Evolutionary conservation across 30 jellyfish, hydroid and myxozoan genomes (phyloP).

Genomic region (Turritopsis dohrnii): DNA sequence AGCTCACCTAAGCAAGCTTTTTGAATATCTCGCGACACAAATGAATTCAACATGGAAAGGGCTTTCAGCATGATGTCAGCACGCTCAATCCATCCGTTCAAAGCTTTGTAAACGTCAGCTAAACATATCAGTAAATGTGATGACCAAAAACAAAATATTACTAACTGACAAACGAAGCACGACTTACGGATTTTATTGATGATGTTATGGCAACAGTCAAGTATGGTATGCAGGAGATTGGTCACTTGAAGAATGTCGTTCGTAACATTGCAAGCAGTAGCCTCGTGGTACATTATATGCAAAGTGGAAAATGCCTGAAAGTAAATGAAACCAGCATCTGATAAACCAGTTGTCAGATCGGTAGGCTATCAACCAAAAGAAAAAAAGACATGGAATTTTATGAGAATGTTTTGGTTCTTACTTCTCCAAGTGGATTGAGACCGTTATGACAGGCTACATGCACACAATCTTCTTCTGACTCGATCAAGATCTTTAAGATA

Average conservation of each 20-base stretch:
- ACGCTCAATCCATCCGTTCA: conserved; percentile 70
- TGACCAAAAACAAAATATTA: too few species aligned
- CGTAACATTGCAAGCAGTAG: conserved; percentile 88
- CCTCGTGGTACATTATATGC: conserved; percentile 85
- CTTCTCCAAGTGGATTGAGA: conserved; percentile 81
- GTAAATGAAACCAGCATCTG: neutral
- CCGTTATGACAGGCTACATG: conserved; percentile 76
- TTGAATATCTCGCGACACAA: conserved; percentile 64
- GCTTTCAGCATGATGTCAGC: conserved; percentile 80
- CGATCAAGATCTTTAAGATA: conserved; percentile 63
- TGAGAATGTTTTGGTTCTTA: conserved; percentile 7
- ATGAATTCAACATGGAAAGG: conserved; percentile 72
- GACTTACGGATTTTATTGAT: conserved; percentile 58
- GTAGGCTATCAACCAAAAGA: neutral
- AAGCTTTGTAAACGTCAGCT: conserved; percentile 53
- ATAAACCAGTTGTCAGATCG: neutral
- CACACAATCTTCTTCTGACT: conserved; percentile 84
- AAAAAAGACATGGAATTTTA: neutral
- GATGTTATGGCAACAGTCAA: conserved; percentile 54
- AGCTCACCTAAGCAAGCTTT: conserved; percentile 69
- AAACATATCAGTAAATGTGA: neutral
- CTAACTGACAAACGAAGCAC: conserved; percentile 6
- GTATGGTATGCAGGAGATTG: conserved; percentile 56
- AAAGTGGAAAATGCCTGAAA: conserved; percentile 79
- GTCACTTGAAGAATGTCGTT: conserved; percentile 70